These are phyloP conservation scores for Protomyctophum bolini DNA, from an alignment of 2,113 vertebrate genomes.

Conservation along the genomic window DNA sequence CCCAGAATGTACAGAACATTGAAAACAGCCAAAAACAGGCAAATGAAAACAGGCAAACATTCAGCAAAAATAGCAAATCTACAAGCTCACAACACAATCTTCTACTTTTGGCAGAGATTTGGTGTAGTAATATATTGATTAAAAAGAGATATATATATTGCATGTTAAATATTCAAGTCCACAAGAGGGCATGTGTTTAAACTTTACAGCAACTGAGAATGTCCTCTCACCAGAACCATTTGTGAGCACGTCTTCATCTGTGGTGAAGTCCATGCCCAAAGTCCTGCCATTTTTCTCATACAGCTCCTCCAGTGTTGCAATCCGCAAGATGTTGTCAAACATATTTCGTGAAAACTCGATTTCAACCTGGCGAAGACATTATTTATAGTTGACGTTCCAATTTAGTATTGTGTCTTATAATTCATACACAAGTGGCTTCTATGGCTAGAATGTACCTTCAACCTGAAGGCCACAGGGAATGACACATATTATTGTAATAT, in stretches of 20 bases:
- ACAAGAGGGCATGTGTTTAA: background rate
- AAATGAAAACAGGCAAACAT: too few relatives aligned
- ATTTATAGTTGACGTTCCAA: background rate
- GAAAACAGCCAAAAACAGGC: too few relatives aligned
- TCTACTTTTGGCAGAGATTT: background rate
- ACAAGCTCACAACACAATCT: too few relatives aligned
- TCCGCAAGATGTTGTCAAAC: conserved; percentile 86
- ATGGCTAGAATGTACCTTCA: too few relatives aligned
- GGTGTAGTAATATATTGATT: background rate
- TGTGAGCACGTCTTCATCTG: conserved; percentile 71
- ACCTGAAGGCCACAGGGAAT: too few relatives aligned
- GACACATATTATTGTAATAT: too few relatives aligned
- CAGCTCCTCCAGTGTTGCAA: conserved; percentile 75
- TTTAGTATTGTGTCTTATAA: too few relatives aligned
- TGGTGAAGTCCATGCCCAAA: conserved; percentile 85
- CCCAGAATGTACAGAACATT: too few relatives aligned
- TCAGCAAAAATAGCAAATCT: too few relatives aligned
- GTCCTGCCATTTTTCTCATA: conserved; percentile 84
- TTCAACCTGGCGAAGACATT: conserved; percentile 76
- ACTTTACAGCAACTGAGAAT: background rate
- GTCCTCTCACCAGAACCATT: conserved; percentile 79
- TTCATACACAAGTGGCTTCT: too few relatives aligned
- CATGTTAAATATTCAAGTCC: background rate
- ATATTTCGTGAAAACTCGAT: conserved; percentile 76
- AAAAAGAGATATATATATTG: background rate